Evolutionary conservation across 1,140 invertebrate genomes (phyloP).

Genomic region (Penaeus japonicus): DNA sequence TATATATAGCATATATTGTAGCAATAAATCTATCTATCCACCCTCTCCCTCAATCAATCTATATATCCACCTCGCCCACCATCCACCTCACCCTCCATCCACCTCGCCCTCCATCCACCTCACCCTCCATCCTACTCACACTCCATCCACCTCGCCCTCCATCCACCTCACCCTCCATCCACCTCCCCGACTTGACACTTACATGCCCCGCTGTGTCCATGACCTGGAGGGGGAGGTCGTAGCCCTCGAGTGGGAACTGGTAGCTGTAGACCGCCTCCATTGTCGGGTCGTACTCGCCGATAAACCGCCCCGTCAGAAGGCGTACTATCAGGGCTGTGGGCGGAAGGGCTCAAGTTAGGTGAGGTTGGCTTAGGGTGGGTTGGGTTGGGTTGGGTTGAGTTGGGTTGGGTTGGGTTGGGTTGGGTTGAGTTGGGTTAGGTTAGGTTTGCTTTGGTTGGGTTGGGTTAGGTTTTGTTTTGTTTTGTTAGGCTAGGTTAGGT

Average conservation of each 20-base stretch:
- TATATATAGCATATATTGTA: neutral
- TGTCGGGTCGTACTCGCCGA: slow-evolving; percentile 52
- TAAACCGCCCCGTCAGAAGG: slow-evolving; percentile 51
- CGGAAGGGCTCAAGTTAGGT: neutral
- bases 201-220: slow-evolving; percentile 55
- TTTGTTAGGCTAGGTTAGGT: too few species aligned
- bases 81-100: too few species aligned
- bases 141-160: too few species aligned
- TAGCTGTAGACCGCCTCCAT: slow-evolving; percentile 57
- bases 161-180: too few species aligned
- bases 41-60: too few species aligned
- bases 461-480: too few species aligned
- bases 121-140: too few species aligned
- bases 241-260: slow-evolving; percentile 35
- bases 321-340: slow-evolving; percentile 52
- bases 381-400: neutral
- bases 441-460: too few species aligned
- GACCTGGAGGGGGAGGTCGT: slow-evolving; percentile 46
- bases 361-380: neutral
- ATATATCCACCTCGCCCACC: too few species aligned
- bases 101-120: too few species aligned
- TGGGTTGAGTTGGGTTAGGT: too few species aligned
- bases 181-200: neutral
- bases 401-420: neutral
- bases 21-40: too few species aligned